Evolutionary conservation across 2,888 invertebrate species (phyloP), one percentile per base, ranked within the genome.

Genomic region (Dicranocentrus wangi): DNA sequence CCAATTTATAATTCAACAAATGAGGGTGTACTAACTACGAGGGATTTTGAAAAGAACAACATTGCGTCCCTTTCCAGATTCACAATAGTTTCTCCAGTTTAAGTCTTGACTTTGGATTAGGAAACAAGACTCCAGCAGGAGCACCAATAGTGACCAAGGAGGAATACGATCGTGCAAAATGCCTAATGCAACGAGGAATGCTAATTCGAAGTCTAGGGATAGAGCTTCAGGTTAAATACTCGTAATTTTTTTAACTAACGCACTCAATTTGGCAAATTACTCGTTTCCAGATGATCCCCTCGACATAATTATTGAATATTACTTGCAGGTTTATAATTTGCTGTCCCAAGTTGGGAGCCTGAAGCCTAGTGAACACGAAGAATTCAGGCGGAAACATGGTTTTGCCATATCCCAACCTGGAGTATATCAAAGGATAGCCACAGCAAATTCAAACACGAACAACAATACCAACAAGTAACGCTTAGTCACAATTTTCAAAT

Each of bases 151-250:
- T 92, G 81, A 91, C 92, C 88, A 89, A 92, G 13, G 95, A 95
- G 87, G 95, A 95, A 88, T 91, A 93, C 19, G 92, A 94, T 87
- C 91, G 94, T 1, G 88, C 92, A 61, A 91, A 91, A 84, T 89
- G 90, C 81, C 88, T 94, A 82, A 92, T 92, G 8, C 93, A 94
- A 87, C 89, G 94, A 58, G 93, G 93, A 87, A 92, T 92, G 88
- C 89, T 94, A 65, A 91, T 94, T 21, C 90, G 92, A 70, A 93
- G 93, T 88, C 92, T 92, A 85, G 93, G 93, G 51, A 91, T 94
- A 88, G 88, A 93, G 66, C 92, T 93, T 87, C 91, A 92, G 88
- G 92, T 93, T 83, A 32, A 10, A 32, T n/a, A n/a, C n/a, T 32
- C 32, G 10, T 32, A 32, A 81, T 55, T 1, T 17, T 60, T 53